These are phyloP conservation scores for Drosophila sturtevanti DNA, from an alignment of 1,140 invertebrate genomes.

Conservation along the genomic window DNA sequence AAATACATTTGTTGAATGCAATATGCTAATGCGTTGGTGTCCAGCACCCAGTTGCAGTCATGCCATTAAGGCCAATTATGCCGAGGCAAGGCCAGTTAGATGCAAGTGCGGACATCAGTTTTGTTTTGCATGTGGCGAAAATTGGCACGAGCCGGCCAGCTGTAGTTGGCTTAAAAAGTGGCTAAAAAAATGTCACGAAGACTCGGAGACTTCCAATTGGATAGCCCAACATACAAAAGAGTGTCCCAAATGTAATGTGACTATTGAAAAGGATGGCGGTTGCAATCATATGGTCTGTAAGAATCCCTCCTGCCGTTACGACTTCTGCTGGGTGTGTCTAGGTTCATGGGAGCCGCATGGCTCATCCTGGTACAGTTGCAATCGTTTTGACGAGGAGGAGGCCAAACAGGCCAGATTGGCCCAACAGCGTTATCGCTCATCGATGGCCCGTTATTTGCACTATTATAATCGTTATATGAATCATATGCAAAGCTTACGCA, in stretches of 20 bases:
- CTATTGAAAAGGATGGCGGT: slow-evolving; percentile 98
- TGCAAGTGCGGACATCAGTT: slow-evolving; percentile 96
- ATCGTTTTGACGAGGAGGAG: slow-evolving; percentile 98
- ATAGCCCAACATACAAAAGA: slow-evolving; percentile 99
- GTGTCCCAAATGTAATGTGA: slow-evolving; percentile 99
- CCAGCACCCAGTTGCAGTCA: slow-evolving; percentile 98
- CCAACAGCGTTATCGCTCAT: slow-evolving; percentile 96
- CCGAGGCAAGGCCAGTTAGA: slow-evolving; percentile 94
- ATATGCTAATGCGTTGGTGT: slow-evolving; percentile 97
- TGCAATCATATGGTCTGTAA: slow-evolving; percentile 99
- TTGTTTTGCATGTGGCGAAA: slow-evolving; percentile 98
- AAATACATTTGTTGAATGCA: slow-evolving; percentile 99
- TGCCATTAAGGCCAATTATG: slow-evolving; percentile 96
- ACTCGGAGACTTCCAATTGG: slow-evolving; percentile 99
- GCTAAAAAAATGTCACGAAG: slow-evolving; percentile 99
- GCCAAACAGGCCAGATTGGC: slow-evolving; percentile 97
- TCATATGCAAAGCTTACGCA: slow-evolving; percentile 98
- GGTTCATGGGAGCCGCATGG: slow-evolving; percentile 99
- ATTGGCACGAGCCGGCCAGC: slow-evolving; percentile 99
- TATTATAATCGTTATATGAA: slow-evolving; percentile 99
- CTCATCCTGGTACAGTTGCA: slow-evolving; percentile 99
- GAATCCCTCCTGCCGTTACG: slow-evolving; percentile 98
- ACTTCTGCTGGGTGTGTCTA: slow-evolving; percentile 99
- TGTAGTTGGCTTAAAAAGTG: slow-evolving; percentile 96
- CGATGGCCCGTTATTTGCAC: slow-evolving; percentile 91